A percentile compares a stretch with the other conserved stretches of the same genome.
phyloP scores from a whole-genome alignment of 2,113 vertebrate species.

The Brienomyrus longianalis region DNA sequence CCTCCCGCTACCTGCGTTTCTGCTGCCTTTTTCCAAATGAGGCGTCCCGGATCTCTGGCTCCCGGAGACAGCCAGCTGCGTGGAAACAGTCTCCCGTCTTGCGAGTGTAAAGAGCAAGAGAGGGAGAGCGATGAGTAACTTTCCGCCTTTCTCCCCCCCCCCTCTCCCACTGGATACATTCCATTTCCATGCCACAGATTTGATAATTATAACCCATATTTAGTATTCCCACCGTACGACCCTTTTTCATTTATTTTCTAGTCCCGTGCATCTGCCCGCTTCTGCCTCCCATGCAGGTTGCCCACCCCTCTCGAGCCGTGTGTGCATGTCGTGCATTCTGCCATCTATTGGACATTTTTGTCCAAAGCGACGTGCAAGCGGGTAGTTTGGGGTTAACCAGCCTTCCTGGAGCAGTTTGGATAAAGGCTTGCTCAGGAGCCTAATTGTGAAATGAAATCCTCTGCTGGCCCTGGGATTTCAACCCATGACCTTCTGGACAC shows the following conservation, averaged over 20 bases:
- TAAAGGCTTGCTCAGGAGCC: not conserved
- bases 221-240: conserved; percentile 30
- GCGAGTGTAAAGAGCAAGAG: not conserved
- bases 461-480: not conserved
- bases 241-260: conserved; percentile 14
- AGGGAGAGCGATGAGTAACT: not conserved
- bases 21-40: not conserved
- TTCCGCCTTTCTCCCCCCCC: not conserved
- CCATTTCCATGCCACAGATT: conserved; percentile 29
- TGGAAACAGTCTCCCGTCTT: not conserved
- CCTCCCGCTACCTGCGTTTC: not conserved
- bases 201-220: conserved; percentile 30
- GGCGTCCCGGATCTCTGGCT: not conserved
- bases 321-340: not conserved
- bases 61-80: not conserved
- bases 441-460: not conserved
- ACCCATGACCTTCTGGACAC: not conserved
- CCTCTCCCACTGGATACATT: conserved; percentile 28
- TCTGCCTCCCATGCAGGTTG: not conserved
- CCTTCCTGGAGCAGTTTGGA: not conserved
- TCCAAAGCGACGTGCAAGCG: not conserved
- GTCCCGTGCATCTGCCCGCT: not conserved
- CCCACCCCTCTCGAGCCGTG: conserved; percentile 36
- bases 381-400: not conserved
- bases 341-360: not conserved